Conservation (phyloP, 2,797 vertebrate species). For the Myotis daubentonii region DNA sequence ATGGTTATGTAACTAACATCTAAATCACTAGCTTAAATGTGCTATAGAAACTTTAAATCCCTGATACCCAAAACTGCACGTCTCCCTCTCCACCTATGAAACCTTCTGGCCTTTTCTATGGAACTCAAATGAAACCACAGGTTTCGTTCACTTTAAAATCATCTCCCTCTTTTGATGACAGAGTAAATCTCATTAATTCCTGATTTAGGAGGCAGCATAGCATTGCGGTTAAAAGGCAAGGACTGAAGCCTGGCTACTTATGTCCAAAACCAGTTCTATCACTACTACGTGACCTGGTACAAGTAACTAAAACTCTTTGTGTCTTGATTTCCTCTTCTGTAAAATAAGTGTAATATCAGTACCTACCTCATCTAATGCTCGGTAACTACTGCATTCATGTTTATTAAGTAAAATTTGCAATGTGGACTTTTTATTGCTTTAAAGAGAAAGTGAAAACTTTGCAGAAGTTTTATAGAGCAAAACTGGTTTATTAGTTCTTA, state of each 20-base stretch:
- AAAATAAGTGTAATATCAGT: neutral
- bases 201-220: neutral
- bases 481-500: neutral
- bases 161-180: neutral
- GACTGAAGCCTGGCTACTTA: neutral
- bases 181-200: neutral
- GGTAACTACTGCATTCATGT: neutral
- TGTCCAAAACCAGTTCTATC: neutral
- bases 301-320: neutral
- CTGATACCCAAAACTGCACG: neutral
- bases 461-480: neutral
- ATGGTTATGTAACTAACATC: neutral
- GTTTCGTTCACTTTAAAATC: neutral
- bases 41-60: neutral
- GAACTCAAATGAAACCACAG: neutral
- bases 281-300: neutral
- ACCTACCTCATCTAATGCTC: neutral
- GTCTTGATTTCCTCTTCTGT: neutral
- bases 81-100: neutral
- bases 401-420: neutral
- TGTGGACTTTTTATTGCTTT: conserved; percentile 15
- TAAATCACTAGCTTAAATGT: neutral
- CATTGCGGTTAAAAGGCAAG: neutral
- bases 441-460: conserved; percentile 19
- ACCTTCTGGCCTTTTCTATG: neutral